phyloP scores from a whole-genome alignment of 2,797 vertebrate species.

The Pseudomugil gertrudae region DNA sequence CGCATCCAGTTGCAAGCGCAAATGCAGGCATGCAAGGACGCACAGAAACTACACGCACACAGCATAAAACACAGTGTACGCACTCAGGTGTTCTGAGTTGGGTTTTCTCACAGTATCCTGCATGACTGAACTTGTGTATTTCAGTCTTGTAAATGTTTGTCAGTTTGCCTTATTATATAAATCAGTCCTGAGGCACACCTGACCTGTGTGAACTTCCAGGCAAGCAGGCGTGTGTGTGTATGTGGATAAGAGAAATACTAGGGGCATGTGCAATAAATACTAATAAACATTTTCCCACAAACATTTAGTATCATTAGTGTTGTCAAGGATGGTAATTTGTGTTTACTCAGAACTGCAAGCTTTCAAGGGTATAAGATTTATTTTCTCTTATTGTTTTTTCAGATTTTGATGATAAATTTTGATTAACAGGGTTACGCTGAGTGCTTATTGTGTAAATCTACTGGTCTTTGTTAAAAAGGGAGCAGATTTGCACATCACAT shows the following conservation, averaged over 20 bases:
- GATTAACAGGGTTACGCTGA: neutral
- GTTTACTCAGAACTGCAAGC: neutral
- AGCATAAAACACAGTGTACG: neutral
- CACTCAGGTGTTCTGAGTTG: neutral
- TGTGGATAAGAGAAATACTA: neutral
- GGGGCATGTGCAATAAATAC: neutral
- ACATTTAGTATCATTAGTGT: neutral
- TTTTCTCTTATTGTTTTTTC: too few species aligned
- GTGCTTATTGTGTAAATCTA: neutral
- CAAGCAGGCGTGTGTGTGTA: conserved; percentile 48
- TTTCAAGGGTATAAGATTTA: neutral
- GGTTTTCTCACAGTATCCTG: conserved; percentile 21
- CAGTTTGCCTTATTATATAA: conserved; percentile 50
- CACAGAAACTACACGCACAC: conserved; percentile 7
- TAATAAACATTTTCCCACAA: neutral
- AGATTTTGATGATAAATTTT: too few species aligned
- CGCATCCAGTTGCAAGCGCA: conserved; percentile 15
- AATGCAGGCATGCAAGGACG: neutral
- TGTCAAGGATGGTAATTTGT: neutral
- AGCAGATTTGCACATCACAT: neutral
- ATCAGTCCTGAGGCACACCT: conserved; percentile 24
- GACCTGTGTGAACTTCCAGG: conserved; percentile 27
- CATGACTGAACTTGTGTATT: conserved; percentile 56
- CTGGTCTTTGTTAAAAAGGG: neutral
- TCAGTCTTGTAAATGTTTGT: conserved; percentile 52